Conservation (phyloP, 2,113 vertebrate genomes). For the Rhinichthys klamathensis region DNA sequence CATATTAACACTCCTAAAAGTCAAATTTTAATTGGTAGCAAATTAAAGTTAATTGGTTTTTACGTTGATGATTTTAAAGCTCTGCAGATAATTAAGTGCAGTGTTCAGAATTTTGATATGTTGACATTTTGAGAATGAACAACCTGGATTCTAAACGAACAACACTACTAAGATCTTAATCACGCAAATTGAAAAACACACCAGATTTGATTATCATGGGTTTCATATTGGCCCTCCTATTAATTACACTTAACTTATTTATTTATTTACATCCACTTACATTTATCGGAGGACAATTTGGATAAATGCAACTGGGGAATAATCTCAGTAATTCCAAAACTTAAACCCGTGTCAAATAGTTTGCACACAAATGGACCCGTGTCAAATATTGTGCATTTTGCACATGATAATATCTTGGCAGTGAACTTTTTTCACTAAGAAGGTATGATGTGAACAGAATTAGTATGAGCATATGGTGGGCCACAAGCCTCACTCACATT, state of each 20-base stretch:
- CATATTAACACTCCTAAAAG: conserved; percentile 73
- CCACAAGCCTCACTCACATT: conserved; percentile 22
- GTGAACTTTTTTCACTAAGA: conserved; percentile 15
- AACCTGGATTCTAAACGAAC: conserved; percentile 69
- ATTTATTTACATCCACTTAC: conserved; percentile 74
- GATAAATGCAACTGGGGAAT: too few relatives aligned
- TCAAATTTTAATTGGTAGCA: conserved; percentile 74
- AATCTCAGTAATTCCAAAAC: not conserved
- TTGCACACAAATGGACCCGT: not conserved
- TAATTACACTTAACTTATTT: conserved; percentile 74
- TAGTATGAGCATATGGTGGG: conserved; percentile 11
- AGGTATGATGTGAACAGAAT: conserved; percentile 31
- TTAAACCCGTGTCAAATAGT: too few relatives aligned
- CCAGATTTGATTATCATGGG: conserved; percentile 75
- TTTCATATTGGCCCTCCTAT: conserved; percentile 70
- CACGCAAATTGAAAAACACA: conserved; percentile 76
- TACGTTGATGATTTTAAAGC: conserved; percentile 72
- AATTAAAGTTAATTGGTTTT: conserved; percentile 78
- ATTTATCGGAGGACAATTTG: too few relatives aligned
- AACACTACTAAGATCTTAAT: conserved; percentile 76
- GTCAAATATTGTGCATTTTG: not conserved
- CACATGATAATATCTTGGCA: conserved; percentile 12
- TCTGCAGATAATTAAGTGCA: conserved; percentile 77
- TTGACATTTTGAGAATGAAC: conserved; percentile 80
- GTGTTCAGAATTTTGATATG: conserved; percentile 76